Evolutionary conservation across 2,797 vertebrate species (phyloP).

Genomic region (Eulemur mongoz): DNA sequence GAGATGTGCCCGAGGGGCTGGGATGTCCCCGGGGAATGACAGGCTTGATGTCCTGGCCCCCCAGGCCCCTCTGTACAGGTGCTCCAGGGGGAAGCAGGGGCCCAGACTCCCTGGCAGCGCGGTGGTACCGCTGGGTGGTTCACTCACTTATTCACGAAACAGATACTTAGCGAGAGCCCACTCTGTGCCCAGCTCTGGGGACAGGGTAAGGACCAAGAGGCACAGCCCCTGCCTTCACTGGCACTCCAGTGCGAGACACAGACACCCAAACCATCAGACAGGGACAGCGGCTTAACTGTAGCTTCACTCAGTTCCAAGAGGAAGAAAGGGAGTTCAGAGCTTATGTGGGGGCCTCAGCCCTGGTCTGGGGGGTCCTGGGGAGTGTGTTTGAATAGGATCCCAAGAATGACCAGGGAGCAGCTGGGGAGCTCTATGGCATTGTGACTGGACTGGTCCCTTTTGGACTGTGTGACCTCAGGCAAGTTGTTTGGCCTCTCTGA

Average conservation of each 20-base stretch:
- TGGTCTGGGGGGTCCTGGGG: rapidly evolving
- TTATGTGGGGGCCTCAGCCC: not conserved
- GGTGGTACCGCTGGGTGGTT: not conserved
- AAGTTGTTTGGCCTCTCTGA: not conserved
- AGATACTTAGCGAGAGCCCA: not conserved
- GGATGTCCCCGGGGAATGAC: not conserved
- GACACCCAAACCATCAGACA: not conserved
- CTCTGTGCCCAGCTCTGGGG: not conserved
- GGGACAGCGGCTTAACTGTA: not conserved
- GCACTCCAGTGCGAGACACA: not conserved
- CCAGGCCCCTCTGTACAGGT: not conserved
- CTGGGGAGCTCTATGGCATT: rapidly evolving
- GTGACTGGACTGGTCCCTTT: not conserved
- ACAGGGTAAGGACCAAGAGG: not conserved
- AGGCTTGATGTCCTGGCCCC: too few relatives aligned
- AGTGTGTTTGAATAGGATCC: not conserved
- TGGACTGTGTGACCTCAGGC: not conserved
- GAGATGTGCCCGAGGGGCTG: rapidly evolving
- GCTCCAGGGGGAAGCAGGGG: not conserved
- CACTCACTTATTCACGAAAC: not conserved
- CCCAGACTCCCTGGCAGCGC: not conserved
- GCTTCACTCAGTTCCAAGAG: not conserved
- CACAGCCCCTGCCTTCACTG: not conserved
- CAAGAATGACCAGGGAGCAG: not conserved
- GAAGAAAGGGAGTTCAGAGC: not conserved